Evolutionary conservation across 2,113 vertebrate species (phyloP).

Genomic region (Myiagra hebetior): DNA sequence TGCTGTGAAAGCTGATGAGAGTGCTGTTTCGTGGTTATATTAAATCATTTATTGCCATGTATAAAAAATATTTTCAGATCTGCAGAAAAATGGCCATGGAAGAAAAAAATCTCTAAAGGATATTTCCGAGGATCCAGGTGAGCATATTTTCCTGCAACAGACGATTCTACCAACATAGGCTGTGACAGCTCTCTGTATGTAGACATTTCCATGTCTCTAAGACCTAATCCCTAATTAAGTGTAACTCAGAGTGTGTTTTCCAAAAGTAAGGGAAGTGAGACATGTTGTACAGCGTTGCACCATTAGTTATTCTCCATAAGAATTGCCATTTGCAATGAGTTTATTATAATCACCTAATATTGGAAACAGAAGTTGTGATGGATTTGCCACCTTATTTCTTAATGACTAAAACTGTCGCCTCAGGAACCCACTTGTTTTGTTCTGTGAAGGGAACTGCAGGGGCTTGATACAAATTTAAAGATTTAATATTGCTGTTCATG

Average conservation of each 20-base stretch:
- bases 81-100: slow-evolving; percentile 91
- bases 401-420: background rate
- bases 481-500: background rate
- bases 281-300: background rate
- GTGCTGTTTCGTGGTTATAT: background rate
- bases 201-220: background rate
- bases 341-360: background rate
- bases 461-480: background rate
- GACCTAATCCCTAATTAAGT: background rate
- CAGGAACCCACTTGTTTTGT: background rate
- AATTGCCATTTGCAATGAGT: background rate
- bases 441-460: background rate
- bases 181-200: background rate
- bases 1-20: slow-evolving; percentile 22
- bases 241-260: background rate
- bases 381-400: background rate
- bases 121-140: slow-evolving; percentile 97
- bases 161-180: background rate
- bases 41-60: slow-evolving; percentile 6
- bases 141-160: slow-evolving; percentile 6
- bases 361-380: background rate
- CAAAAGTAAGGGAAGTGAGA: background rate
- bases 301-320: background rate
- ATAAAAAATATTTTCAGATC: slow-evolving; percentile 77
- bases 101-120: slow-evolving; percentile 87